A percentile compares a stretch with the other conserved stretches of the same genome.
phyloP scores from a whole-genome alignment of 2,888 invertebrate species.

The Rugalucina vietnamica region DNA sequence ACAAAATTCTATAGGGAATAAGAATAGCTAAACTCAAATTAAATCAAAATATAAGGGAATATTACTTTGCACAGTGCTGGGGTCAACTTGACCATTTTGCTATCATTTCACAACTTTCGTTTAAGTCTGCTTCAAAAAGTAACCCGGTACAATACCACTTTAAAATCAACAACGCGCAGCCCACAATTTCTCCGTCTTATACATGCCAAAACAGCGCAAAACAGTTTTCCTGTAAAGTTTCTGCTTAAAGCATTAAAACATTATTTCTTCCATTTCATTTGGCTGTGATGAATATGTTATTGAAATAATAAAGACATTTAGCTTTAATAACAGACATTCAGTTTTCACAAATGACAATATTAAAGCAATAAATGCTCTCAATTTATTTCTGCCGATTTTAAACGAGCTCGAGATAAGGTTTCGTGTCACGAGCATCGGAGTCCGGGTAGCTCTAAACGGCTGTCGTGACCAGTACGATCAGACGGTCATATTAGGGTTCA shows the following conservation, averaged over 20 bases:
- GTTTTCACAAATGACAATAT: not conserved
- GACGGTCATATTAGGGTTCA: not conserved
- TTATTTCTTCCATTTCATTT: no score
- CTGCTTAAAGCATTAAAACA: no score
- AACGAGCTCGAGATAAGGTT: not conserved
- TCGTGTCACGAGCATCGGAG: not conserved
- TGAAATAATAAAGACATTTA: not conserved
- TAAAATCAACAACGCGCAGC: no score
- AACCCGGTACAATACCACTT: no score
- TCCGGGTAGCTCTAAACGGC: not conserved
- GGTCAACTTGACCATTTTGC: no score
- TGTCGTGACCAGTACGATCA: not conserved
- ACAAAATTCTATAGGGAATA: not conserved
- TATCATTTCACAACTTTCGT: no score
- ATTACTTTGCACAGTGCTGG: no score
- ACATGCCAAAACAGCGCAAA: no score
- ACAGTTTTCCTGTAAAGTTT: no score
- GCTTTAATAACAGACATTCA: not conserved
- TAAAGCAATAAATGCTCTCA: not conserved
- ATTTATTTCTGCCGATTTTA: not conserved
- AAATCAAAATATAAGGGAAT: no score
- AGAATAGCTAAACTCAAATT: not conserved
- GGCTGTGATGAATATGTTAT: not conserved
- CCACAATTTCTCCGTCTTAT: no score
- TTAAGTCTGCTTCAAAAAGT: no score